Evolutionary conservation across 1,140 invertebrate species (phyloP).

Genomic region (Drosophila pectinifera): DNA sequence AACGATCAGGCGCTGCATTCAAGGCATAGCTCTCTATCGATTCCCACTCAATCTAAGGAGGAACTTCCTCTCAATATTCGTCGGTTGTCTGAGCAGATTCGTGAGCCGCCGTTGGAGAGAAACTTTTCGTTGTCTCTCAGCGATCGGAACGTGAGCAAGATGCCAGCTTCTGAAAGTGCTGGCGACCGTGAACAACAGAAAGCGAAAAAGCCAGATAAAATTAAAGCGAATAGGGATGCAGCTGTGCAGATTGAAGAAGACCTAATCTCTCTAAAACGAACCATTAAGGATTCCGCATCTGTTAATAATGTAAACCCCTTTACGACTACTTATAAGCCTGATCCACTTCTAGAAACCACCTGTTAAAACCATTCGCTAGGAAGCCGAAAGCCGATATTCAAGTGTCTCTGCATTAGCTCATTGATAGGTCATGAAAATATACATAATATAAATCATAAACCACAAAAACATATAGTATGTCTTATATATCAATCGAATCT

Average conservation of each 20-base stretch:
- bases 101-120: slow-evolving; percentile 35
- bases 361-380: slow-evolving; percentile 70
- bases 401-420: slow-evolving; percentile 57
- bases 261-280: slow-evolving; percentile 25
- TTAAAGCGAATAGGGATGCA: slow-evolving; percentile 30
- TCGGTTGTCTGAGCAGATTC: slow-evolving; percentile 77
- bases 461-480: slow-evolving; percentile 46
- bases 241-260: slow-evolving; percentile 30
- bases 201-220: slow-evolving; percentile 6
- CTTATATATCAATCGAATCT: slow-evolving; percentile 64
- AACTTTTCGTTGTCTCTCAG: slow-evolving; percentile 46
- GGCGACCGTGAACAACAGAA: slow-evolving; percentile 12
- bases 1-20: slow-evolving; percentile 50
- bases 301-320: slow-evolving; percentile 49
- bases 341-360: slow-evolving; percentile 77
- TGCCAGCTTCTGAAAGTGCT: slow-evolving; percentile 10
- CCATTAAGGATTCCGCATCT: slow-evolving; percentile 49
- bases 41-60: slow-evolving; percentile 64
- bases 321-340: slow-evolving; percentile 59
- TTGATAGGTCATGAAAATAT: slow-evolving; percentile 50
- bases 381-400: slow-evolving; percentile 52
- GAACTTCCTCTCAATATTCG: slow-evolving; percentile 79
- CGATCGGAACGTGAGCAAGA: slow-evolving; percentile 61
- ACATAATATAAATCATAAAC: slow-evolving; percentile 28
- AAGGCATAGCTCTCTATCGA: slow-evolving; percentile 76